A percentile compares a stretch with the other conserved stretches of the same genome.
These are phyloP conservation scores for Rhinogobio ventralis DNA, from an alignment of 2,797 vertebrate species.

Conservation along the genomic window DNA sequence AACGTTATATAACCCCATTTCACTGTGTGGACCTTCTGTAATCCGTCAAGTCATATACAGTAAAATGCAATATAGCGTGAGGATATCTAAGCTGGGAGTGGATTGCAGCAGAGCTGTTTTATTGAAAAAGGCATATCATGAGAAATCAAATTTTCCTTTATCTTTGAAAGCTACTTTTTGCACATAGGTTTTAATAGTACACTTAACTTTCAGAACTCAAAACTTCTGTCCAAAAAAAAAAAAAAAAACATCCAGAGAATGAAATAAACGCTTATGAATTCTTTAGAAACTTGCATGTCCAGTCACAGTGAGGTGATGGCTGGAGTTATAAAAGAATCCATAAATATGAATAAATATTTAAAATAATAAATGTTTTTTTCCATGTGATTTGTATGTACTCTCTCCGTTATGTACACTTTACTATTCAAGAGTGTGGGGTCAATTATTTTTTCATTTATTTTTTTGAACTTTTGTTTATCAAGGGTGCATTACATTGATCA, in stretches of 20 bases:
- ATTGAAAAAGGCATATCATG: neutral
- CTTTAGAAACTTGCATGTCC: neutral
- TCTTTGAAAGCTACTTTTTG: conserved; percentile 2
- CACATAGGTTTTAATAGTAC: neutral
- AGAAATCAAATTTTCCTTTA: conserved; percentile 10
- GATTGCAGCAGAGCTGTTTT: conserved; percentile 10
- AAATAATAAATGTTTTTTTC: neutral
- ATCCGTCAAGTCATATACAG: conserved; percentile 13
- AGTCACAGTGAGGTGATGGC: neutral
- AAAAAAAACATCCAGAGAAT: neutral
- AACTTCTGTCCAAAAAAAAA: neutral
- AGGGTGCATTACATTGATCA: neutral
- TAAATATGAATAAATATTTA: neutral
- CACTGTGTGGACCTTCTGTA: conserved; percentile 15
- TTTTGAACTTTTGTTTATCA: neutral
- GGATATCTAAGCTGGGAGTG: neutral
- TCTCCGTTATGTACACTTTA: neutral
- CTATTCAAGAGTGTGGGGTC: neutral
- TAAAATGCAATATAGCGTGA: conserved; percentile 10
- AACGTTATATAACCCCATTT: conserved; percentile 43
- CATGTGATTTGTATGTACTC: too few relatives aligned
- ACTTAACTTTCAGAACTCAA: neutral
- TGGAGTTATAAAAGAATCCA: neutral
- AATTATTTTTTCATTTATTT: neutral
- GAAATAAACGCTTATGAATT: neutral